These are phyloP conservation scores for Coracopsis vasa DNA, from an alignment of 2,113 vertebrate genomes.

Conservation along the genomic window DNA sequence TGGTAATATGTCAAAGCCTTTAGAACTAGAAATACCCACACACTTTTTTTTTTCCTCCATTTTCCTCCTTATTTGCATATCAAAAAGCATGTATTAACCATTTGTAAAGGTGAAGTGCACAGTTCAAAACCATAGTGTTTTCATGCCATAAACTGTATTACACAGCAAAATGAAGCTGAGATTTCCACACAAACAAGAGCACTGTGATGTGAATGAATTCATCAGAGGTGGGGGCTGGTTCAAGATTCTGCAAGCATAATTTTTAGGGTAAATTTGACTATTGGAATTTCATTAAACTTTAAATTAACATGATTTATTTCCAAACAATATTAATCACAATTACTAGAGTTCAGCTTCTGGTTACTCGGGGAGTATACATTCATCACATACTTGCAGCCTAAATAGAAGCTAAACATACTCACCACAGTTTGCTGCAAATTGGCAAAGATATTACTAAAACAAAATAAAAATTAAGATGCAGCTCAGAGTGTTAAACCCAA, in stretches of 20 bases:
- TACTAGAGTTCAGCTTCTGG: background rate
- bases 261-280: background rate
- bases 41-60: background rate
- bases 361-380: background rate
- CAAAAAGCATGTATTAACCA: background rate
- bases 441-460: constrained; percentile 22
- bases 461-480: constrained; percentile 14
- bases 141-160: background rate
- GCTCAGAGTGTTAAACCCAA: constrained; percentile 1
- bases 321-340: constrained; percentile 31
- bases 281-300: constrained; percentile 14
- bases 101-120: background rate
- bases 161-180: constrained; percentile 16
- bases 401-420: constrained; percentile 2
- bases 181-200: background rate
- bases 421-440: constrained; percentile 12
- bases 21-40: background rate
- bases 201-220: background rate
- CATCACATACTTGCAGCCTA: background rate
- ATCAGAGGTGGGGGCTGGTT: background rate
- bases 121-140: background rate
- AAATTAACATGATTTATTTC: constrained; percentile 24
- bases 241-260: background rate
- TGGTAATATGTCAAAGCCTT: constrained; percentile 4
- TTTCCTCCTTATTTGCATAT: background rate